Evolutionary conservation across 2,888 invertebrate genomes (phyloP), one percentile per base, ranked within the genome.

Genomic region (Volucella bombylans): DNA sequence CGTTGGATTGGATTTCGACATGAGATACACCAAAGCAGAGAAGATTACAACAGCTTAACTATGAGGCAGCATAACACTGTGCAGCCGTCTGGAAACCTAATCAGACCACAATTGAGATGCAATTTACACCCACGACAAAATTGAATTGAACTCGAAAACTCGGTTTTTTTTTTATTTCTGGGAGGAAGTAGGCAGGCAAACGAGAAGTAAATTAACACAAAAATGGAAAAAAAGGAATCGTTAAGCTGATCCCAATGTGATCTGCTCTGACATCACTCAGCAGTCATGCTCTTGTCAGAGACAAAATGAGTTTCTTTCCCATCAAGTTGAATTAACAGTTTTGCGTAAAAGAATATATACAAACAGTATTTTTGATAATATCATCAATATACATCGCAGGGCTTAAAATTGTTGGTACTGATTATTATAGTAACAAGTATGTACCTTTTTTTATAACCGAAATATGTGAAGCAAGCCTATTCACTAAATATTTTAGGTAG

Each of bases 81-180:
- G 49, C 65, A 61, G 67, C 67, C 15, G 41, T 57, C 47, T 9
- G 31, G 18, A 68, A 68, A 72, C 76, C 85, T 81, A 85, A 85
- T 85, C 85, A 81, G 81, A 72, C 81, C 72, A 80, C 85, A 85
- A 85, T 85, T 85, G 85, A 85, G 85, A 85, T 85, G 81, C 81
- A 85, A 85, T 85, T 85, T 85, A 85, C 85, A 81, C 85, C 85
- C 85, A 85, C 85, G 57, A 76, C 81, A 68, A 68, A 78, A 78
- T 50, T 78, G 67, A 67, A 76, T 74, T 76, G 74, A 80, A 76
- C 71, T 71, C 69, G 68, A 68, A 71, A 65, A 43, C 14, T 18
- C 18, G 23, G 11, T n/a, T 43, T 67, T 41, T 39, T 64, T 14
- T 43, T 8, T 9, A n/a, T 41, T 18, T 11, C 8, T 0, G 12